Conservation (phyloP, 2,113 vertebrate genomes). For the Bambusicola thoracicus region DNA sequence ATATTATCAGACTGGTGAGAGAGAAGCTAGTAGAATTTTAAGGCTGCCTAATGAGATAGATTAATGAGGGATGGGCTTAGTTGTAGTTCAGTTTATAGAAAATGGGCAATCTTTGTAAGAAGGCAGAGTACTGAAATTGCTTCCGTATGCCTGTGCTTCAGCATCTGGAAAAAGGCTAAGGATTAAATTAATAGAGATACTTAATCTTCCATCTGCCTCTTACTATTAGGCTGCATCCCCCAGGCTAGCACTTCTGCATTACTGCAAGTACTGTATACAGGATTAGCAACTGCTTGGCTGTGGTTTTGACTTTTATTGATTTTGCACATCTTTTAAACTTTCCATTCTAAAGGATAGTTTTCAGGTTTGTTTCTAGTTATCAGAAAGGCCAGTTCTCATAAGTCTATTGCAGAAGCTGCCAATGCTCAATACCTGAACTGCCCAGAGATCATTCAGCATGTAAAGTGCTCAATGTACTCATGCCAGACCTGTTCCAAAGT, state of each 20-base stretch:
- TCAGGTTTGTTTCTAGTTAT: background rate
- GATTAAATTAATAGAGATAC: conserved; percentile 53
- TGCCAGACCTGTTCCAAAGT: background rate
- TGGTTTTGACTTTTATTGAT: background rate
- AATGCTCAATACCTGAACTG: background rate
- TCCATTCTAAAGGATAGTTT: background rate
- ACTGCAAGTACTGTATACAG: background rate
- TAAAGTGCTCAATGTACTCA: background rate
- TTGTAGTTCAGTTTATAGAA: conserved; percentile 36
- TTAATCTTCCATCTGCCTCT: conserved; percentile 48
- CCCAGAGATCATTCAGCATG: background rate
- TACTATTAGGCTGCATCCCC: conserved; percentile 40
- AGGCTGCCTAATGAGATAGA: background rate
- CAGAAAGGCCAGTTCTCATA: background rate
- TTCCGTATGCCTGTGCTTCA: conserved; percentile 35
- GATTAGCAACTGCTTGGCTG: background rate
- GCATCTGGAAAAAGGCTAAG: conserved; percentile 60
- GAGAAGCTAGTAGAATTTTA: background rate
- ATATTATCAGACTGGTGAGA: background rate
- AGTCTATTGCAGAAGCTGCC: background rate
- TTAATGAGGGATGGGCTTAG: conserved; percentile 25
- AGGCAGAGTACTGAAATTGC: conserved; percentile 44
- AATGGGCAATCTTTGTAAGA: conserved; percentile 38
- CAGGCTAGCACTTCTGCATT: conserved; percentile 35
- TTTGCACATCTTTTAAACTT: background rate